Conservation (phyloP, 2,113 vertebrate genomes). For the Sigmodon hispidus region DNA sequence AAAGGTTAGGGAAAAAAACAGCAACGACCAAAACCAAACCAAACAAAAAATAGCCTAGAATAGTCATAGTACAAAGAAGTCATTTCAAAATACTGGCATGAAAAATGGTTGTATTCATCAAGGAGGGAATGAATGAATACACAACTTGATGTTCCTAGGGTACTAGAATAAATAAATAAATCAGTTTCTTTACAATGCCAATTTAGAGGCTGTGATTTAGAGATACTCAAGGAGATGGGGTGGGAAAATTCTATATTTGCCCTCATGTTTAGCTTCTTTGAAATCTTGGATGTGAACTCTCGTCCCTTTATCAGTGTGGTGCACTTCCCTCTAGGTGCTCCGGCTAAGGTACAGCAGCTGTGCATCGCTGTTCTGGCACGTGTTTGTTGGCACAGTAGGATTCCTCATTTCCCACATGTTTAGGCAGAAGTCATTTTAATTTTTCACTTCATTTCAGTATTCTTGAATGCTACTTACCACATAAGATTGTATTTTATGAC, state of each 20-base stretch:
- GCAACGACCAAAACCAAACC: too few species aligned
- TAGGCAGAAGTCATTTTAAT: slow-evolving; percentile 74
- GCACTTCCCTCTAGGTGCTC: not conserved
- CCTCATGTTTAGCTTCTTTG: slow-evolving; percentile 69
- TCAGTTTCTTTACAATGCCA: too few species aligned
- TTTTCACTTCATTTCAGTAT: slow-evolving; percentile 76
- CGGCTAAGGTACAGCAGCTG: not conserved
- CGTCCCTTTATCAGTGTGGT: not conserved
- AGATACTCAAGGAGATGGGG: not conserved
- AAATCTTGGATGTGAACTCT: slow-evolving; percentile 60
- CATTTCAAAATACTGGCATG: not conserved
- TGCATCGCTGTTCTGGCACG: not conserved
- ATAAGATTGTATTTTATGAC: slow-evolving; percentile 74
- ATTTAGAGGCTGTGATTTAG: not conserved
- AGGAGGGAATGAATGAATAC: not conserved
- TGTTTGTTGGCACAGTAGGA: slow-evolving; percentile 18
- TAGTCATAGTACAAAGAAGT: not conserved
- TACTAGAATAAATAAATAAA: not conserved
- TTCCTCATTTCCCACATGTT: slow-evolving; percentile 49
- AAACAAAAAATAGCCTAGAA: not conserved
- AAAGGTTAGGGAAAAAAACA: not conserved
- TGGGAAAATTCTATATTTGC: slow-evolving; percentile 60
- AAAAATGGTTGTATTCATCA: not conserved
- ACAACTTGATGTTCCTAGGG: not conserved
- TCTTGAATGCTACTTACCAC: slow-evolving; percentile 76